Conservation (phyloP, 2,113 vertebrate species). For the Actinemys pallida region DNA sequence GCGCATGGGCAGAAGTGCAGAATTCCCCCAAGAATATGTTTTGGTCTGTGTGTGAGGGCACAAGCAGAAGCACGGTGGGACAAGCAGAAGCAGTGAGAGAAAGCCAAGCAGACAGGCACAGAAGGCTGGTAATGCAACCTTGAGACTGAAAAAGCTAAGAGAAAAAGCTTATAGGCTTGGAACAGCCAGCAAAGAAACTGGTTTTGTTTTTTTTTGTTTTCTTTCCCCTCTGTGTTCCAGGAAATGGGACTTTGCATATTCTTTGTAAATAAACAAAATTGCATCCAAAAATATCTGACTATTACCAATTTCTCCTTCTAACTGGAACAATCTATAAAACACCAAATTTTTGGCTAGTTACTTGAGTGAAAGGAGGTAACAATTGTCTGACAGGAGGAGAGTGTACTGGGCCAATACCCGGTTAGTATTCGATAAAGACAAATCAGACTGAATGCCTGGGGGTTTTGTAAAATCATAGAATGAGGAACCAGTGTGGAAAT, state of each 20-base stretch:
- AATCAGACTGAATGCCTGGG: not conserved
- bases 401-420: not conserved
- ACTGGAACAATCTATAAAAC: not conserved
- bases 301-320: not conserved
- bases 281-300: not conserved
- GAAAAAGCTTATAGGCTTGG: not conserved
- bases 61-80: not conserved
- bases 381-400: not conserved
- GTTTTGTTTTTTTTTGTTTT: not conserved
- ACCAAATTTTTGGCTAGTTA: not conserved
- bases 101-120: not conserved
- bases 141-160: not conserved
- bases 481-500: slow-evolving; percentile 32
- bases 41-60: not conserved
- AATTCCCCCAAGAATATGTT: not conserved
- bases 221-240: not conserved
- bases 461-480: slow-evolving; percentile 17
- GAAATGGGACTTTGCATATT: not conserved
- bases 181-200: not conserved
- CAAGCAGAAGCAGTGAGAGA: not conserved
- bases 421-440: slow-evolving; percentile 16
- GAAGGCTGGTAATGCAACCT: not conserved
- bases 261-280: not conserved
- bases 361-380: not conserved
- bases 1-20: too few relatives aligned